Percentiles rank a stretch among this genome's conserved stretches.
Conservation (phyloP, 2,888 invertebrate genomes). For the Meganola albula region DNA sequence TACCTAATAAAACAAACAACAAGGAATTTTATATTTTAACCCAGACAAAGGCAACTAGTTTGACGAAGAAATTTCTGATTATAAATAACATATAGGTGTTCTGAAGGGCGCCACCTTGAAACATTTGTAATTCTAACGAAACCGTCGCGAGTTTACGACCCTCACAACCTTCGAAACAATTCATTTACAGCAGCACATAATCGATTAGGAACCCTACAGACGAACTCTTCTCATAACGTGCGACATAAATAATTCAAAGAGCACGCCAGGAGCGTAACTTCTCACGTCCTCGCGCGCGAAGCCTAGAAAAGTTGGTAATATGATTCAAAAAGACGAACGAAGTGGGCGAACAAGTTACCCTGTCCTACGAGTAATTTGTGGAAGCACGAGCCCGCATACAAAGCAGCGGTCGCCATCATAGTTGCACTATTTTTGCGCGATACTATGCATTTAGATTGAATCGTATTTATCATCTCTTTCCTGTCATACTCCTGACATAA, state of each 20-base stretch:
- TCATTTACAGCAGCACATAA: slow-evolving; percentile 41
- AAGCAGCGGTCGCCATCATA: slow-evolving; percentile 24
- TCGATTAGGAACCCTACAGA: slow-evolving; percentile 45
- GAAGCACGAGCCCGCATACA: slow-evolving; percentile 44
- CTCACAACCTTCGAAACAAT: slow-evolving; percentile 45
- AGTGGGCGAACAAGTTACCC: slow-evolving; percentile 30
- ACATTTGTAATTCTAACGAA: slow-evolving; percentile 28
- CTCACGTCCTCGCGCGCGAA: slow-evolving; percentile 14
- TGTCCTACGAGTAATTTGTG: slow-evolving; percentile 43
- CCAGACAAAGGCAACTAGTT: too few species aligned
- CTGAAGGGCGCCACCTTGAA: slow-evolving; percentile 33
- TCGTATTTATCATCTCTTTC: slow-evolving; percentile 18
- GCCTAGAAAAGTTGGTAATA: slow-evolving; percentile 52
- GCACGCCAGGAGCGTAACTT: slow-evolving; percentile 18
- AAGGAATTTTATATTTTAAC: too few species aligned
- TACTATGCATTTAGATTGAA: slow-evolving; percentile 36
- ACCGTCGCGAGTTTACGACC: slow-evolving; percentile 31
- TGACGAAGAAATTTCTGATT: too few species aligned
- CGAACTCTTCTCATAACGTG: slow-evolving; percentile 40
- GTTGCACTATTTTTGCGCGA: slow-evolving; percentile 30
- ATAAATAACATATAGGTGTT: too few species aligned
- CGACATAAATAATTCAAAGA: slow-evolving; percentile 50
- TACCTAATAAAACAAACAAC: too few species aligned
- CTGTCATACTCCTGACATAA: slow-evolving; percentile 22
- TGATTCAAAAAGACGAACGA: slow-evolving; percentile 43